These are phyloP conservation scores for Pocillopora grandis DNA, from an alignment of 92 coral and sea anemone genomes.

Conservation along the genomic window DNA sequence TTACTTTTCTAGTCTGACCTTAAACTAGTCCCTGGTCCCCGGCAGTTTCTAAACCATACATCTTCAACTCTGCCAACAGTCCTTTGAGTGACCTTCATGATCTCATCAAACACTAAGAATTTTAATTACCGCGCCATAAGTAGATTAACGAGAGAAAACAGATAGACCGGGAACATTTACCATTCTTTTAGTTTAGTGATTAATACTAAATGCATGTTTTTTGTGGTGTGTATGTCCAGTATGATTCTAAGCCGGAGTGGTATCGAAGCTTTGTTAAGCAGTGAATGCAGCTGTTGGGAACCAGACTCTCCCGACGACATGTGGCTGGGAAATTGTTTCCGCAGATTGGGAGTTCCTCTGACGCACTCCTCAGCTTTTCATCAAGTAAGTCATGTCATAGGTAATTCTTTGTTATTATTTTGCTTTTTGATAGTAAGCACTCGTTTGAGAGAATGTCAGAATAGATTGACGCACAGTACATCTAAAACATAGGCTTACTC, in stretches of 20 bases:
- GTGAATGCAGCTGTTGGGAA: slow-evolving; percentile 82
- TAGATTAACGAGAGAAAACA: no score
- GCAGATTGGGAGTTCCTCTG: slow-evolving; percentile 75
- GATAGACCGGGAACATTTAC: no score
- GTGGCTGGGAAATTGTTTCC: slow-evolving; percentile 97
- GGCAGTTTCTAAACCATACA: no score
- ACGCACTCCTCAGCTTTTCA: slow-evolving; percentile 92
- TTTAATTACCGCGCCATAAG: no score
- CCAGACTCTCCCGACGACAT: slow-evolving; percentile 95
- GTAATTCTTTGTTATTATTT: not conserved
- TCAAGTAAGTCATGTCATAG: slow-evolving; percentile 60
- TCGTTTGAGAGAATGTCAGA: not conserved
- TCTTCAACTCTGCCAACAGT: no score
- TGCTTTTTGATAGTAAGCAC: no score
- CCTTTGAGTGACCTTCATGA: no score
- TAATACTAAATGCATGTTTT: not conserved
- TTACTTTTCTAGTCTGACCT: no score
- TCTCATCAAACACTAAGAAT: no score
- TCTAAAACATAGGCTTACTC: no score
- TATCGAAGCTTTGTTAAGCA: slow-evolving; percentile 70
- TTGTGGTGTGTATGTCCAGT: slow-evolving; percentile 24
- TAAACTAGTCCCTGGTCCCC: no score
- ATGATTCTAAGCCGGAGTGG: slow-evolving; percentile 92
- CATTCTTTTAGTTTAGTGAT: not conserved
- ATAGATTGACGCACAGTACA: not conserved